phyloP scores from a whole-genome alignment of 2,797 vertebrate genomes.

The Dipus sagitta region DNA sequence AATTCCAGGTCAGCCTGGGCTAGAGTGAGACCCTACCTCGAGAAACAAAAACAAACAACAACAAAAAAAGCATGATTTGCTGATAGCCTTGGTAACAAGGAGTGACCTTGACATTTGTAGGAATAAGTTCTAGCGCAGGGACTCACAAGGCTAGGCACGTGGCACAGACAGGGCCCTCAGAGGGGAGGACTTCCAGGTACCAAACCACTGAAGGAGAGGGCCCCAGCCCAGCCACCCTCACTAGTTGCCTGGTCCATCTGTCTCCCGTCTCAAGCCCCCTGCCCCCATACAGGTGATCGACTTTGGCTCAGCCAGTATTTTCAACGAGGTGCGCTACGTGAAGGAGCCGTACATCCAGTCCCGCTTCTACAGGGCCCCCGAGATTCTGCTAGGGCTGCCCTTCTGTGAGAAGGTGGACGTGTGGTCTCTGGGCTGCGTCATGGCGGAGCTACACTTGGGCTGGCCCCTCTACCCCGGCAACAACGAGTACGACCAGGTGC shows the following conservation, averaged over 20 bases:
- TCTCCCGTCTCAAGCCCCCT: background rate
- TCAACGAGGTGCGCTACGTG: constrained; percentile 83
- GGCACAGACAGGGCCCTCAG: background rate
- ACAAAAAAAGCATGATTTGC: background rate
- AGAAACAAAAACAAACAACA: background rate
- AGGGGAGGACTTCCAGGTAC: background rate
- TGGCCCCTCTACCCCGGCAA: constrained; percentile 89
- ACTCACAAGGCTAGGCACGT: background rate
- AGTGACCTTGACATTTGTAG: background rate
- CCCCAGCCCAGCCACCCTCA: fast-evolving
- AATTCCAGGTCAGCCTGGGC: no score
- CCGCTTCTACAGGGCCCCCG: constrained; percentile 89
- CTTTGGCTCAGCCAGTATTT: constrained; percentile 89
- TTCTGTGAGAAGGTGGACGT: constrained; percentile 90
- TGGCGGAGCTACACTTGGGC: constrained; percentile 89
- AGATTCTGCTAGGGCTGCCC: constrained; percentile 89
- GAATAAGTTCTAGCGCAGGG: background rate
- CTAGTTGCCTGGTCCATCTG: background rate
- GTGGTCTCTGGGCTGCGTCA: constrained; percentile 90
- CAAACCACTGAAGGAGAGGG: background rate
- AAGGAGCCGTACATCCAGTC: constrained; percentile 90
- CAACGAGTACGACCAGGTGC: constrained; percentile 87
- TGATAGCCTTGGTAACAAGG: background rate
- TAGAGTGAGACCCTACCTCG: background rate
- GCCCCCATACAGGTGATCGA: constrained; percentile 84